Conservation (phyloP, 1,140 invertebrate genomes). For the Aphelenchoides fujianensis region DNA sequence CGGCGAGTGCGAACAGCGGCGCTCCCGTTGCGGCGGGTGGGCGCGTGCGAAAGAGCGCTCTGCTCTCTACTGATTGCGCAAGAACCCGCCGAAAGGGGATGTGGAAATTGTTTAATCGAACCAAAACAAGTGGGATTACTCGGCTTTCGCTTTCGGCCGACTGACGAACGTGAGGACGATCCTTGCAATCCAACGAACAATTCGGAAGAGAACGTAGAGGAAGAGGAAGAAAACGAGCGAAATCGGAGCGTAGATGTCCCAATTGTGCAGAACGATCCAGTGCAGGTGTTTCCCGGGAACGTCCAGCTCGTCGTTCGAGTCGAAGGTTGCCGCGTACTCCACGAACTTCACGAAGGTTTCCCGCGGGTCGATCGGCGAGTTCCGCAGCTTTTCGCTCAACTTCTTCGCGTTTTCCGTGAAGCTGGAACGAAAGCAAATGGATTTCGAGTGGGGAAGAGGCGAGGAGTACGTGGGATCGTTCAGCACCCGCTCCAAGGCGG, state of each 20-base stretch:
- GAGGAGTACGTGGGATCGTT: neutral
- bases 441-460: neutral
- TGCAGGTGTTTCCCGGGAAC: neutral
- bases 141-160: too few relatives aligned
- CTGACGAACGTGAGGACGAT: too few relatives aligned
- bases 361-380: neutral
- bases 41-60: too few relatives aligned
- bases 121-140: too few relatives aligned
- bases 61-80: too few relatives aligned
- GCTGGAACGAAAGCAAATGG: neutral
- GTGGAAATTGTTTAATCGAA: too few relatives aligned
- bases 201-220: neutral
- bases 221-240: neutral
- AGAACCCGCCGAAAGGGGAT: too few relatives aligned
- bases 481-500: neutral
- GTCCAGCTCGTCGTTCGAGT: neutral
- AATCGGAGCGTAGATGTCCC: constrained; percentile 3
- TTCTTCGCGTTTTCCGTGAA: constrained; percentile 11
- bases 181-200: too few relatives aligned
- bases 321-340: constrained; percentile 9
- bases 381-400: constrained; percentile 2
- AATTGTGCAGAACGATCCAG: neutral
- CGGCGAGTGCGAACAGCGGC: too few relatives aligned
- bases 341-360: neutral
- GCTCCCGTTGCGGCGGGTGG: too few relatives aligned